These are phyloP conservation scores for Tragelaphus strepsiceros DNA, from an alignment of 2,113 vertebrate species.

Conservation along the genomic window DNA sequence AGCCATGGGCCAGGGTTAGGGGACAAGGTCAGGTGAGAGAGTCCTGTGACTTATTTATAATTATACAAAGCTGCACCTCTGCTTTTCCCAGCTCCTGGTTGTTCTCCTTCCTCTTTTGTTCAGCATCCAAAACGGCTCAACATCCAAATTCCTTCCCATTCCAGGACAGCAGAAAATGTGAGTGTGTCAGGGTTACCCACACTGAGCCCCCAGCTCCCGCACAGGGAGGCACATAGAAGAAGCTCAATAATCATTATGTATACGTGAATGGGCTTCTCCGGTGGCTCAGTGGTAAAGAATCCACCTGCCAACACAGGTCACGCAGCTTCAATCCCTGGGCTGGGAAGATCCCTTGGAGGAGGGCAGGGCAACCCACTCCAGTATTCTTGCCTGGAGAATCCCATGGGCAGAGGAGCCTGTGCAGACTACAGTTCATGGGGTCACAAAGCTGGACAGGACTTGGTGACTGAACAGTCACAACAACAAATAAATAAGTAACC, in stretches of 20 bases:
- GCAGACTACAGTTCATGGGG: neutral
- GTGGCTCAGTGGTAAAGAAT: neutral
- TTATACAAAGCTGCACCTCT: neutral
- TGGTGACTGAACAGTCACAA: neutral
- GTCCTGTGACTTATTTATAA: neutral
- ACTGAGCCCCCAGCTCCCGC: neutral
- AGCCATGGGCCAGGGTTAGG: fast-evolving
- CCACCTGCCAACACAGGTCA: neutral
- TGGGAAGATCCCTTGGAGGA: neutral
- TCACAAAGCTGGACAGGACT: fast-evolving
- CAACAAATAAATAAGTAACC: neutral
- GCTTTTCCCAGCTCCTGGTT: neutral
- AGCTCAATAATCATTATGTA: neutral
- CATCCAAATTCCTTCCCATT: neutral
- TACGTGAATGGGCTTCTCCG: neutral
- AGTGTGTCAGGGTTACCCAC: neutral
- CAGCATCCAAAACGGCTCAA: neutral
- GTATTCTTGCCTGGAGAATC: neutral
- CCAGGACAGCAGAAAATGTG: neutral
- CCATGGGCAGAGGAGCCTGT: neutral
- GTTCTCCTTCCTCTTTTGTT: neutral
- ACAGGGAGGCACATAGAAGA: neutral
- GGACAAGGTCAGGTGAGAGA: neutral
- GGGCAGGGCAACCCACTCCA: neutral
- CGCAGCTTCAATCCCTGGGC: fast-evolving